phyloP scores from a whole-genome alignment of 2,113 vertebrate species.

The Alligator sinensis region DNA sequence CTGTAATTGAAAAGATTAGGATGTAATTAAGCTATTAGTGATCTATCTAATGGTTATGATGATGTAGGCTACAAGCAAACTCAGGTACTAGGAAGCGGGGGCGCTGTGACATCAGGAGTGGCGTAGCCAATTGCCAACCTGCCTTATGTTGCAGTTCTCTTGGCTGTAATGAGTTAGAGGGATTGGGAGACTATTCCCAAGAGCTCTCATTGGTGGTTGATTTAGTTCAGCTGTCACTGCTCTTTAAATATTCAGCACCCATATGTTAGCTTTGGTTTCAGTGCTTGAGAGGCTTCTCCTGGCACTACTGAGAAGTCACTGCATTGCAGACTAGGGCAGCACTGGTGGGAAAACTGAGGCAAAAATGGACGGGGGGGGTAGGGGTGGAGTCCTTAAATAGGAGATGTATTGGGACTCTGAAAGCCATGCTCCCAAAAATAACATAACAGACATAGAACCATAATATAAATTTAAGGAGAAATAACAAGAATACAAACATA shows the following conservation, averaged over 20 bases:
- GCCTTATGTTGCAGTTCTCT: not conserved
- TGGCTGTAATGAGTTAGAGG: not conserved
- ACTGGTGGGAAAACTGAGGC: not conserved
- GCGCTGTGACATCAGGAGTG: not conserved
- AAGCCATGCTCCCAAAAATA: not conserved
- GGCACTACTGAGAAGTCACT: not conserved
- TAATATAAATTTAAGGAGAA: too few species aligned
- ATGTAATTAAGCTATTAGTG: not conserved
- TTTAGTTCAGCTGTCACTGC: not conserved
- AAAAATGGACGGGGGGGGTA: fast-evolving
- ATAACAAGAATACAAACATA: too few species aligned
- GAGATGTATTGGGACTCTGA: not conserved
- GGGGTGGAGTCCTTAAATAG: not conserved
- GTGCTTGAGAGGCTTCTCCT: fast-evolving
- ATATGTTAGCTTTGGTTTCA: fast-evolving
- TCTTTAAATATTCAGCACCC: not conserved
- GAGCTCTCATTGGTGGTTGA: not conserved
- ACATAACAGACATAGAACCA: too few species aligned
- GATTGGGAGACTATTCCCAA: not conserved
- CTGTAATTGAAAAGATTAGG: slow-evolving; percentile 22
- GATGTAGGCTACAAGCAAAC: not conserved
- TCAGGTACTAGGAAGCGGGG: not conserved
- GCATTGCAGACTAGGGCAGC: slow-evolving; percentile 27
- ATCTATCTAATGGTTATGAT: not conserved
- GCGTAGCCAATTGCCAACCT: not conserved